Evolutionary conservation across 2,797 vertebrate species (phyloP).

Genomic region (Sebastes diaconus): DNA sequence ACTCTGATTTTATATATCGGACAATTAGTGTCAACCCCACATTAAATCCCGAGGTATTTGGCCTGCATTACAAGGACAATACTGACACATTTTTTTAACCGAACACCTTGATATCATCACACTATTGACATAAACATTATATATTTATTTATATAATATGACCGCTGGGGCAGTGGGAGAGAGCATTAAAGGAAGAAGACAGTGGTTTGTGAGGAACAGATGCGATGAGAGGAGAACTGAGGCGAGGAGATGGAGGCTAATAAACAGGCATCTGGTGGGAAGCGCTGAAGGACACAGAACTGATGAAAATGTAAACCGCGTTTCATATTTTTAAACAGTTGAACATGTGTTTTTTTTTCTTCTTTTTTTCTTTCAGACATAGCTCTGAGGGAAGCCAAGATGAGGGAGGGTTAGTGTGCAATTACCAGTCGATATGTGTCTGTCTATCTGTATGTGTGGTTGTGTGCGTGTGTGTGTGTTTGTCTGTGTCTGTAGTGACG

Average conservation of each 20-base stretch:
- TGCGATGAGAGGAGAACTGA: constrained; percentile 34
- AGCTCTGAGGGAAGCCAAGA: constrained; percentile 20
- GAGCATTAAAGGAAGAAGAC: neutral
- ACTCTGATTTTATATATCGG: neutral
- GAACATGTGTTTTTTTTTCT: constrained; percentile 43
- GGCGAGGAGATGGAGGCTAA: constrained; percentile 28
- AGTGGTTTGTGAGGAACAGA: constrained; percentile 22
- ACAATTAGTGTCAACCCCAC: neutral
- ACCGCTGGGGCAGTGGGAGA: neutral
- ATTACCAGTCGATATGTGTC: constrained; percentile 59
- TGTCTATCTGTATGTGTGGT: constrained; percentile 3
- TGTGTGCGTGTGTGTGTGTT: neutral
- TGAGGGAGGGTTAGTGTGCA: constrained; percentile 47
- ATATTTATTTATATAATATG: neutral
- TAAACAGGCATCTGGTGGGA: constrained; percentile 53
- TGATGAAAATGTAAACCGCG: constrained; percentile 52
- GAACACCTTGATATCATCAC: neutral
- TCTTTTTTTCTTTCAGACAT: constrained; percentile 29
- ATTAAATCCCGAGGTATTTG: neutral
- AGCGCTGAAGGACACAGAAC: constrained; percentile 46
- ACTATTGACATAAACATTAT: neutral
- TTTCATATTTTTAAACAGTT: constrained; percentile 38
- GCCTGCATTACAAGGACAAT: neutral
- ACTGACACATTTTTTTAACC: neutral
- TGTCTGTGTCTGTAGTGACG: constrained; percentile 43